Conservation (phyloP, 2,113 vertebrate genomes). For the Phalacrocorax pelagicus region DNA sequence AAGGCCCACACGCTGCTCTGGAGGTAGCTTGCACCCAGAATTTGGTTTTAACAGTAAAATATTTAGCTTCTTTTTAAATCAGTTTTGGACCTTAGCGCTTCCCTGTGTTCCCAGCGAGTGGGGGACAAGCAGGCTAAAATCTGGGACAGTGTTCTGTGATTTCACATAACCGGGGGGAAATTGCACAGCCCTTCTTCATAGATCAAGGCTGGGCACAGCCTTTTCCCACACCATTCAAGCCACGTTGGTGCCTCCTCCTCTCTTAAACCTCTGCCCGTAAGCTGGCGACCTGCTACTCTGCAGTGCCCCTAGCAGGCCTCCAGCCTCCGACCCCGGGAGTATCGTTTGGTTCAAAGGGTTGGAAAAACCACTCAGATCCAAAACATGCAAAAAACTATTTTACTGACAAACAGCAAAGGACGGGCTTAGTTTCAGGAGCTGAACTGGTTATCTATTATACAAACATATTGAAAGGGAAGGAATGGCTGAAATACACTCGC, state of each 20-base stretch:
- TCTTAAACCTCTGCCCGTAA: neutral
- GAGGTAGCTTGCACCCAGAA: neutral
- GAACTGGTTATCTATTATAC: neutral
- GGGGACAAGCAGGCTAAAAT: neutral
- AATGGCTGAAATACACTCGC: constrained; percentile 43
- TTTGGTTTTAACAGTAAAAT: neutral
- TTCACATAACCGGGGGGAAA: neutral
- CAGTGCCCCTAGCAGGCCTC: neutral
- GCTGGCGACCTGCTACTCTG: neutral
- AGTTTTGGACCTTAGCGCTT: neutral
- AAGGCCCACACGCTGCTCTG: neutral
- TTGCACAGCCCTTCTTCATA: accelerated
- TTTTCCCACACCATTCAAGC: accelerated
- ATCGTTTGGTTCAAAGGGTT: accelerated
- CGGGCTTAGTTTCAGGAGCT: constrained; percentile 26
- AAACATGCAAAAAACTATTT: constrained; percentile 70
- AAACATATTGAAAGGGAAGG: constrained; percentile 55
- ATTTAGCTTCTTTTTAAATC: neutral
- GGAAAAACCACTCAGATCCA: constrained; percentile 51
- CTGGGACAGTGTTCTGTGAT: neutral
- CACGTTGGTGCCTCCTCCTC: accelerated
- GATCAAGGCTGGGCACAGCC: neutral
- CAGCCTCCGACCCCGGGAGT: neutral
- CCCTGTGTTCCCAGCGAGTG: neutral
- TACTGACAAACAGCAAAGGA: constrained; percentile 70